Base-by-base conservation (phyloP, 2,888 invertebrate genomes). In the Barypeithes pellucidus region DNA sequence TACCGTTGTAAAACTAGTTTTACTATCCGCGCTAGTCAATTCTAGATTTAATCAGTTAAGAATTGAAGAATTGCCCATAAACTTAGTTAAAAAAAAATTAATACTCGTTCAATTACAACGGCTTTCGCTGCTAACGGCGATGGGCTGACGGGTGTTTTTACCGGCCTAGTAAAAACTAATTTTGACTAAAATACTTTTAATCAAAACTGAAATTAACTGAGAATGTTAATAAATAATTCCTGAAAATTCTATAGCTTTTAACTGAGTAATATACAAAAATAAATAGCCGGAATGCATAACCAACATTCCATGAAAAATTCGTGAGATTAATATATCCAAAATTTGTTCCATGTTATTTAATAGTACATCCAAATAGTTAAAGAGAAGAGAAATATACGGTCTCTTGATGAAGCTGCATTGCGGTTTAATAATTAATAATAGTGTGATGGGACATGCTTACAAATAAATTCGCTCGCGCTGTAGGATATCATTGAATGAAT, bases 371-470 rank as follows among this genome's bases (percentile, higher is more conserved):
- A 3, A 43, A 16, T 33, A 14, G 54, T 33, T 57, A 33, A 39
- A 39, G 29, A 9, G 33, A 47, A 50, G 47, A 33, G 63, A 63
- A 47, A 63, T n/a, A 50, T 16, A n/a, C 11, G 29, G n/a, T 45
- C 29, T 63, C 63, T 50, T 47, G 47, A 3, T 16, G 54, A 57
- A 14, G 33, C 14, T 57, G 54, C 54, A 33, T 33, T 33, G 33
- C 33, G 16, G 33, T 14, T 57, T 57, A 57, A 63, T 63, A 45
- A 63, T 63, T 63, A 63, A 63, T 63, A 22, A 50, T 22, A 24
- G 29, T 18, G 18, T 57, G 33, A 3, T 18, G 20, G 50, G 41
- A 50, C 14, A 16, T 47, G 63, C 47, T 63, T 63, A 50, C 24
- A 47, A 22, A 47, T 33, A 33, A 63, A 45, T 33, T 14, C n/a